Evolutionary conservation across 2,888 invertebrate genomes (phyloP), one percentile per base, ranked within the genome.

Genomic region (Seira musarum): DNA sequence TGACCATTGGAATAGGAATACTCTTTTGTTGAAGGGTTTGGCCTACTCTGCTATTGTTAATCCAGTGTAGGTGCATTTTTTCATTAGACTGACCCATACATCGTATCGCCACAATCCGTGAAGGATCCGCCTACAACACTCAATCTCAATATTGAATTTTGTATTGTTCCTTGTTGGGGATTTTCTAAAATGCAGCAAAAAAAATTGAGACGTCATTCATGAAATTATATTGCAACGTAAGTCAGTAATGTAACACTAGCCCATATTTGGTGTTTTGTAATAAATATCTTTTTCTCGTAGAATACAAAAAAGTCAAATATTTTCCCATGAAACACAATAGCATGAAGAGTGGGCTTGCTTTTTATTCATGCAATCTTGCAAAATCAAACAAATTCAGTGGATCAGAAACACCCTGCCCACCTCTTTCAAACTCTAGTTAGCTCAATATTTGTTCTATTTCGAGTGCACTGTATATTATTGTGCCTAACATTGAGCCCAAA

Each of bases 221-320:
- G 40, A 40, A 40, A 40, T 8, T 8, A 8, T 8, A 13, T 40
- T 40, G 40, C 40, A 40, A 40, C 40, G 40, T 40, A 40, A 40
- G 6, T 40, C 40, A 40, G 40, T 40, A 40, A 40, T 40, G 40
- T 40, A 40, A 40, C 13, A 40, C 40, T 40, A 40, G 40, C 40
- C 40, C 40, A 40, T 40, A 40, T 40, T 40, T 40, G 40, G 40
- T 13, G 13, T n/a, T 40, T 40, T 13, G 40, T 40, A 40, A 40
- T 40, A 40, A 40, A 40, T 40, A 40, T 40, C 13, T 40, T 40
- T 40, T 40, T 13, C 13, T 8, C 40, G 40, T 40, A 40, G 40
- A 40, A 40, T 40, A 40, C 40, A 63, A n/a, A 68, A 77, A 77
- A 77, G 70, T 77, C 71, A 77, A 77, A 77, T 77, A 77, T 30